These are phyloP conservation scores for Metallyticus violacea DNA, from an alignment of 2,888 invertebrate genomes.

Conservation along the genomic window DNA sequence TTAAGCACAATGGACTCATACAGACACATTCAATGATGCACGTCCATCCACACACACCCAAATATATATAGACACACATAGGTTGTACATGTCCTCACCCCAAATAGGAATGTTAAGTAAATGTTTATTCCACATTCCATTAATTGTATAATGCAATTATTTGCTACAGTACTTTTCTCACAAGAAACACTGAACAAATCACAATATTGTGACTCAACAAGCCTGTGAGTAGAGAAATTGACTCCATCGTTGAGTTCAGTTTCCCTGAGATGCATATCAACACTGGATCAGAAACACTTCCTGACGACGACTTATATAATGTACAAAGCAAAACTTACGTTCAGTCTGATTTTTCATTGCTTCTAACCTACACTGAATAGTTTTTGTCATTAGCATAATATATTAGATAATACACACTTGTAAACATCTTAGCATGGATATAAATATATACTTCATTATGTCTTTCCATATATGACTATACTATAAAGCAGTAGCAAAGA, in stretches of 20 bases:
- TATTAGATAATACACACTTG: background rate
- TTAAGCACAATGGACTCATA: background rate
- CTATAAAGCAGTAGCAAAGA: background rate
- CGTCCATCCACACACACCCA: background rate
- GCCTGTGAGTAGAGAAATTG: background rate
- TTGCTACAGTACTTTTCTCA: background rate
- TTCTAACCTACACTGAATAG: background rate
- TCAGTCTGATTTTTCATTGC: background rate
- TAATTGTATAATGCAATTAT: too few relatives aligned
- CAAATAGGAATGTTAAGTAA: background rate
- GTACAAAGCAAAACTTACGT: background rate
- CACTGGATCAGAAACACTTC: background rate
- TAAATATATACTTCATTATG: background rate
- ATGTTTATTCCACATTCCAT: background rate
- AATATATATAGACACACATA: background rate
- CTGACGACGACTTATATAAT: background rate
- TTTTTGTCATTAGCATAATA: background rate
- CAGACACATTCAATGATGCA: background rate
- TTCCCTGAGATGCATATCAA: conserved; percentile 1
- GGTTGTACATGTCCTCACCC: background rate
- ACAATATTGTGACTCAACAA: background rate
- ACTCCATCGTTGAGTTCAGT: background rate
- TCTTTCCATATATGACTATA: background rate
- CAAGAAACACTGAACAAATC: background rate
- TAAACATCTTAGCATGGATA: background rate